Base-by-base conservation (phyloP, 2,113 vertebrate species). In the Neogale vison region DNA sequence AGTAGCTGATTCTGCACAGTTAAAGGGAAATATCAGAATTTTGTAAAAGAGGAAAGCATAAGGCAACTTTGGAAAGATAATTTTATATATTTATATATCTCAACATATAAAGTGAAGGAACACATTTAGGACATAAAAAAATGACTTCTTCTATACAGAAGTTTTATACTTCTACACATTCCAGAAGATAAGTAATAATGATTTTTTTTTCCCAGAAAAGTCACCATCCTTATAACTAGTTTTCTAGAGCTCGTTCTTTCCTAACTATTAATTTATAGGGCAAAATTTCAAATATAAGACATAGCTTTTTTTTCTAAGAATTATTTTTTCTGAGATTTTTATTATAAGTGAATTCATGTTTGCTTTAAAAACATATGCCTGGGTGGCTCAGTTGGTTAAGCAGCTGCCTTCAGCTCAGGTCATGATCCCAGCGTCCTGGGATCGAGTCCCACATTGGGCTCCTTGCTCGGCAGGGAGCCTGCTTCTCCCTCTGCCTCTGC, bases 231-330 rank as follows among this genome's bases (percentile, higher is more conserved):
- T 84, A 2, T 57, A 50, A 69, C 4, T 67, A 55, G 39, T 63
- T 72, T 21, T 76, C 5, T 69, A 77, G 69, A 36, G n/a, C 1
- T 74, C 31, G 24, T 92, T 65, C 20, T 96, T 93, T 50, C 59
- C 47, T 83, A 69, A 77, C 57, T 55, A 61, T 85, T 87, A 96
- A 26, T 21, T 80, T 79, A 20, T n/a, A 69, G 34, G 83, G 6
- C 20, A 94, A 4, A 15, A 59, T 97, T 97, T 52, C 29, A 97
- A 95, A 93, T 84, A 89, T n/a, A 18, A 89, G 6, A 50, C 29
- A 80, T 77, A 92, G 42, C 12, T 89, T 95, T 72, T 20, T 20
- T 31, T 57, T 9, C 26, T 12, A 65, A 74, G 29, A 74, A 74
- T 82, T 74, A 8, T 52, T n/a, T 82, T 57, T 65, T 82, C n/a